Evolutionary conservation across 2,888 invertebrate species (phyloP), one percentile per base, ranked within the genome.

Genomic region (Trichopoda pennipes): DNA sequence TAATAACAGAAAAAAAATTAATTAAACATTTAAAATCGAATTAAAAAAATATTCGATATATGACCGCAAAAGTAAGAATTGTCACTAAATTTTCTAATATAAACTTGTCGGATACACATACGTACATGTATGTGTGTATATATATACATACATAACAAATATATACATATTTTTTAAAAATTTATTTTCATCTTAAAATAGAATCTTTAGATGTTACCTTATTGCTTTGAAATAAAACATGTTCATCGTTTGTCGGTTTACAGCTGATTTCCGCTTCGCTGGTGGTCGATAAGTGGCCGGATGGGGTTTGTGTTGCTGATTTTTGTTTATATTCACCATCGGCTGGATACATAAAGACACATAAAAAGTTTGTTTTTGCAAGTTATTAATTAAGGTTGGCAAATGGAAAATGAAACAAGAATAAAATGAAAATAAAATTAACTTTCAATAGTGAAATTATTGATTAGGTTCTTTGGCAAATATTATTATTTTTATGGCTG

Each of bases 281-380:
- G 85, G 90, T 90, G 74, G 90, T 89, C 73, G 91, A 91, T 87
- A 91, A 89, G 88, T 91, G 93, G 86, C 92, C 92, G 85, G 94
- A 93, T 81, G 94, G 94, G 85, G 94, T 94, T 90, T 94, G 94
- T 85, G 93, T 94, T 87, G 94, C 93, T 88, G 94, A 94, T 88
- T 94, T 94, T 88, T 94, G 92, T 92, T 94, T 94, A 91, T 94
- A 94, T 92, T 94, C 94, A 85, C 94, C 94, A 92, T 94, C 94
- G 84, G 89, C 90, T 90, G 83, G 58, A 49, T 28, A 28, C 8
- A 68, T 12, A 58, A 32, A 49, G 3, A 2, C 32, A 64, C 3
- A 61, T 1, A 21, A n/a, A 49, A 49, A 21, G 3, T 68, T 55
- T 77, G 80, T 44, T 83, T 85, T 84, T 80, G 47, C 58, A 38